A percentile compares a stretch with the other conserved stretches of the same genome.
These are phyloP conservation scores for Serranus cabrilla DNA, from an alignment of 2,797 vertebrate species.

Conservation along the genomic window DNA sequence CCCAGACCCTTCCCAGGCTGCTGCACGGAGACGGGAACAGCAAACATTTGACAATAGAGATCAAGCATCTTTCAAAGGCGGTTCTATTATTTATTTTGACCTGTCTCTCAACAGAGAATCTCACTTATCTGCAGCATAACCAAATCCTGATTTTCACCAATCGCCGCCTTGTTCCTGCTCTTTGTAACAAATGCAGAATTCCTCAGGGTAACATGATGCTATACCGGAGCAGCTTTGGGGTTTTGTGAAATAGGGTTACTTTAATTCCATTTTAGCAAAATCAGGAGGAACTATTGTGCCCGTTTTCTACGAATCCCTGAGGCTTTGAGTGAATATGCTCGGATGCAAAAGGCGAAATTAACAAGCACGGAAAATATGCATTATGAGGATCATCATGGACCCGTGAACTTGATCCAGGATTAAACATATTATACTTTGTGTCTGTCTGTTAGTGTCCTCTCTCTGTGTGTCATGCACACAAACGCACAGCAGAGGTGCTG, in stretches of 20 bases:
- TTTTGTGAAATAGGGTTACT: constrained; percentile 30
- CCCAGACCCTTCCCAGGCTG: constrained; percentile 62
- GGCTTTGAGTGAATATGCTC: neutral
- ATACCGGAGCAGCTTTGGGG: neutral
- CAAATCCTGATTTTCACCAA: constrained; percentile 49
- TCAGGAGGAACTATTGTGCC: neutral
- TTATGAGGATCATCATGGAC: neutral
- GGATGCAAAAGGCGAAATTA: neutral
- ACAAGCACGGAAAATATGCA: neutral
- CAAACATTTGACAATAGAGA: constrained; percentile 50
- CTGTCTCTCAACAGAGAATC: constrained; percentile 48
- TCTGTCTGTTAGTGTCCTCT: neutral
- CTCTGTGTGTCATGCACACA: neutral
- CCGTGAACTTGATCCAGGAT: constrained; percentile 33
- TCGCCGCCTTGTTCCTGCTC: neutral
- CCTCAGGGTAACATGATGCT: constrained; percentile 29
- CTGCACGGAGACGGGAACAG: constrained; percentile 28
- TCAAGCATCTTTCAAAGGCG: constrained; percentile 35
- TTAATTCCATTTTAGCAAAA: constrained; percentile 20
- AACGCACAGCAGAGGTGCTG: constrained; percentile 26
- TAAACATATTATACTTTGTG: neutral
- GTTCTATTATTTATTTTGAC: constrained; percentile 59
- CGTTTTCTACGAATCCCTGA: neutral
- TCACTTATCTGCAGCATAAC: constrained; percentile 42
- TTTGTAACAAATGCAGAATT: constrained; percentile 24